Conservation (phyloP, 2,797 vertebrate species). For the Gadopsis bispinosus region DNA sequence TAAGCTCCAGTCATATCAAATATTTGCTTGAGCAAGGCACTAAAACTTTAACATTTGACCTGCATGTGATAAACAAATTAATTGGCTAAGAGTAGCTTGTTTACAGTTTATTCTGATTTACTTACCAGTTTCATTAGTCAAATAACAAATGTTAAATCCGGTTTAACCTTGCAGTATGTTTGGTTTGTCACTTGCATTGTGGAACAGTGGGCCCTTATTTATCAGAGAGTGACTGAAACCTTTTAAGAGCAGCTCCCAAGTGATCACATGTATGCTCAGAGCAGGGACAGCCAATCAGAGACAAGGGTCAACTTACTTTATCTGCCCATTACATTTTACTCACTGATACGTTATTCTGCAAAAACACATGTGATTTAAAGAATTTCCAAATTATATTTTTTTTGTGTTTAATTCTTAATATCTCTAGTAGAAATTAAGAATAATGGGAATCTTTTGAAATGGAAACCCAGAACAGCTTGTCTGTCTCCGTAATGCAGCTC, state of each 20-base stretch:
- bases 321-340: not conserved
- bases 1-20: not conserved
- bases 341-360: not conserved
- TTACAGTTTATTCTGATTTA: not conserved
- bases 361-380: not conserved
- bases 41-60: constrained; percentile 17
- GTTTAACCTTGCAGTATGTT: constrained; percentile 2
- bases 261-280: constrained; percentile 4
- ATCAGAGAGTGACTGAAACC: not conserved
- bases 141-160: not conserved
- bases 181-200: not conserved
- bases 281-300: constrained; percentile 18
- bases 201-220: not conserved
- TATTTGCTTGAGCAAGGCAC: constrained; percentile 12
- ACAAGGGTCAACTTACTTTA: not conserved
- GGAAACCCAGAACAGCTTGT: too few relatives aligned
- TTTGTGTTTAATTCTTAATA: not conserved
- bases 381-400: not conserved
- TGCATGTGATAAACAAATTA: constrained; percentile 13
- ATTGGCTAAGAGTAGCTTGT: not conserved
- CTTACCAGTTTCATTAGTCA: not conserved
- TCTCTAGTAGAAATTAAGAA: not conserved
- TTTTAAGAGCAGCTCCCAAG: not conserved
- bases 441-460: too few relatives aligned
- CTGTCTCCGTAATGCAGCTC: not conserved